phyloP scores from a whole-genome alignment of 2,888 invertebrate genomes.

The Tetragonula carbonaria region DNA sequence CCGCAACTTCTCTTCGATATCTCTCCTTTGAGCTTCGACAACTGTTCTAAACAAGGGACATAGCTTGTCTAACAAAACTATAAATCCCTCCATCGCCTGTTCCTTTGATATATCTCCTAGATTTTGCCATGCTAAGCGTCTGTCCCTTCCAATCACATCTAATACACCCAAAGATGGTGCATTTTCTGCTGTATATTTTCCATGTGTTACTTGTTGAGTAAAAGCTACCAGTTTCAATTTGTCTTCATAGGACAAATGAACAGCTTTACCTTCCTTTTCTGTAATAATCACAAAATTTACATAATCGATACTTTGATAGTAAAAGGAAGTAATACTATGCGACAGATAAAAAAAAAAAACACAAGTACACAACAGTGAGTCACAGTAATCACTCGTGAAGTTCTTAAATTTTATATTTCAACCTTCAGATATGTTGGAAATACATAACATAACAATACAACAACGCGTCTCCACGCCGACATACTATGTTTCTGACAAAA shows the following conservation, averaged over 20 bases:
- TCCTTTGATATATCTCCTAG: conserved; percentile 93
- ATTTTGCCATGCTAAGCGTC: conserved; percentile 96
- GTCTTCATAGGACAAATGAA: conserved; percentile 97
- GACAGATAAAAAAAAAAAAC: background rate
- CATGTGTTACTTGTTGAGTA: conserved; percentile 95
- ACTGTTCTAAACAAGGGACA: conserved; percentile 96
- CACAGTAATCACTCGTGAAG: background rate
- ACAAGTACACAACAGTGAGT: background rate
- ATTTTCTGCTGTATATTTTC: conserved; percentile 90
- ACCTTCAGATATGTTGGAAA: background rate
- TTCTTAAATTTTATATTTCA: conserved; percentile 23
- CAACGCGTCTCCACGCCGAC: background rate
- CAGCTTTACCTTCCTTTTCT: conserved; percentile 99
- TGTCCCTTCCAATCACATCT: conserved; percentile 97
- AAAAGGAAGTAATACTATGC: background rate
- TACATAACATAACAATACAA: background rate
- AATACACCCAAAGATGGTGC: conserved; percentile 94
- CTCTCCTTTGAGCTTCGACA: conserved; percentile 95
- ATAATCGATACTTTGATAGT: background rate
- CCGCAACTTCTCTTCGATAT: conserved; percentile 91
- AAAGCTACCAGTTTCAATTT: conserved; percentile 95
- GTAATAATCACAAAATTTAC: conserved; percentile 76
- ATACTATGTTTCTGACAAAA: background rate
- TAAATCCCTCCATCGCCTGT: conserved; percentile 96
- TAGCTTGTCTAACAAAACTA: conserved; percentile 92